Evolutionary conservation across 2,888 invertebrate genomes (phyloP).

Genomic region (Hirtodrosophila duncani): DNA sequence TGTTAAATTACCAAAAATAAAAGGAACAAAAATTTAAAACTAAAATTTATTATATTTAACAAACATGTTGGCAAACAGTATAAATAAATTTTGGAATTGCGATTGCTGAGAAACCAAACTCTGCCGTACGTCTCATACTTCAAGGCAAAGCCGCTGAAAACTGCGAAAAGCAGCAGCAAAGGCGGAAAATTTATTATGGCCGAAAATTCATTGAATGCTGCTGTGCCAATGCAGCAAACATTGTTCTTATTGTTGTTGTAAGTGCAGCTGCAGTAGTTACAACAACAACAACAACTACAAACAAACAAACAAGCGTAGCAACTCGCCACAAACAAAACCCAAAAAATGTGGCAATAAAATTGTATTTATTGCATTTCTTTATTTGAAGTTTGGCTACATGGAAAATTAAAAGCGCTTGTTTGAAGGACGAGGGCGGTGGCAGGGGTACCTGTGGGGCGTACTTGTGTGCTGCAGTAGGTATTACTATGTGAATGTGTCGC

Average conservation of each 20-base stretch:
- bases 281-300: slow-evolving; percentile 24
- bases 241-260: slow-evolving; percentile 18
- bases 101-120: slow-evolving; percentile 5
- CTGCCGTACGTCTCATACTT: neutral
- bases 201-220: slow-evolving; percentile 51
- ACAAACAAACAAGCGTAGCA: slow-evolving; percentile 10
- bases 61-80: slow-evolving; percentile 51
- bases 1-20: slow-evolving; percentile 28
- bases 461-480: neutral
- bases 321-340: too few species aligned
- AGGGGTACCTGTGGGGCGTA: neutral
- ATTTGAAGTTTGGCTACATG: slow-evolving; percentile 45
- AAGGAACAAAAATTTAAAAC: slow-evolving; percentile 13
- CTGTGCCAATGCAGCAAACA: slow-evolving; percentile 34
- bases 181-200: slow-evolving; percentile 48
- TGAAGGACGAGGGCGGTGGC: neutral
- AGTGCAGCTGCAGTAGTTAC: slow-evolving; percentile 35
- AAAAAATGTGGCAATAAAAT: slow-evolving; percentile 53
- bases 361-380: slow-evolving; percentile 61
- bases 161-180: slow-evolving; percentile 19
- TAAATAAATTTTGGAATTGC: slow-evolving; percentile 46
- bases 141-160: slow-evolving; percentile 23
- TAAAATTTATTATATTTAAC: slow-evolving; percentile 56
- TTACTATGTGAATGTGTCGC: slow-evolving; percentile 15
- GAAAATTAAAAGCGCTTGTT: slow-evolving; percentile 12